Conservation (phyloP, 2,888 invertebrate genomes). For the Napeogenes inachia region DNA sequence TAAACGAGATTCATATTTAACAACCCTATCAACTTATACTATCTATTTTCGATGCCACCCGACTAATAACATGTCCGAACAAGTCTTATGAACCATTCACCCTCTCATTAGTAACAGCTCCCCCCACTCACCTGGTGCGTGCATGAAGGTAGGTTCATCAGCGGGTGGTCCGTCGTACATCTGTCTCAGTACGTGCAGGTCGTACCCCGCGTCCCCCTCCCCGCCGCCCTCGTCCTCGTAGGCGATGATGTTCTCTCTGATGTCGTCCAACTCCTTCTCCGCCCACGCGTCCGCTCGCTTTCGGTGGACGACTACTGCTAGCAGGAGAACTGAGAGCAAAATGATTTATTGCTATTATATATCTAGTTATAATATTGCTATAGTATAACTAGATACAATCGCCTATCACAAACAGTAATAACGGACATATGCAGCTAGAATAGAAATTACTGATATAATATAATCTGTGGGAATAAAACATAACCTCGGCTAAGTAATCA, state of each 20-base stretch:
- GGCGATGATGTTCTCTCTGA: slow-evolving; percentile 97
- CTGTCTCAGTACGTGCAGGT: slow-evolving; percentile 86
- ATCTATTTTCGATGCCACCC: too few species aligned
- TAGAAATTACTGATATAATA: neutral
- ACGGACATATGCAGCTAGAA: neutral
- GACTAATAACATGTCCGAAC: too few species aligned
- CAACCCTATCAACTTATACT: too few species aligned
- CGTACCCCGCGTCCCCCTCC: slow-evolving; percentile 96
- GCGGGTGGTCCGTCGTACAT: slow-evolving; percentile 80
- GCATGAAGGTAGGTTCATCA: slow-evolving; percentile 68
- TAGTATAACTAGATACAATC: neutral
- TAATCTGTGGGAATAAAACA: too few species aligned
- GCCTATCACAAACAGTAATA: neutral
- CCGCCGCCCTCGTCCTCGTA: slow-evolving; percentile 99
- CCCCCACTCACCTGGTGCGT: slow-evolving; percentile 63
- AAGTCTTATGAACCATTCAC: too few species aligned
- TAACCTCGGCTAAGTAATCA: too few species aligned
- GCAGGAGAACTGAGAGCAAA: slow-evolving; percentile 80
- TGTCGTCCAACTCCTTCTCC: slow-evolving; percentile 95
- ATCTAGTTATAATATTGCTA: too few species aligned
- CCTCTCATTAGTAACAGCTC: neutral
- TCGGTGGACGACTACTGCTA: slow-evolving; percentile 94
- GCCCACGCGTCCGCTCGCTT: slow-evolving; percentile 90
- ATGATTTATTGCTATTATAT: neutral
- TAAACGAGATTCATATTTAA: too few species aligned